A percentile compares a stretch with the other conserved stretches of the same genome.
phyloP scores from a whole-genome alignment of 2,797 vertebrate species.

The Pelodytes ibericus region DNA sequence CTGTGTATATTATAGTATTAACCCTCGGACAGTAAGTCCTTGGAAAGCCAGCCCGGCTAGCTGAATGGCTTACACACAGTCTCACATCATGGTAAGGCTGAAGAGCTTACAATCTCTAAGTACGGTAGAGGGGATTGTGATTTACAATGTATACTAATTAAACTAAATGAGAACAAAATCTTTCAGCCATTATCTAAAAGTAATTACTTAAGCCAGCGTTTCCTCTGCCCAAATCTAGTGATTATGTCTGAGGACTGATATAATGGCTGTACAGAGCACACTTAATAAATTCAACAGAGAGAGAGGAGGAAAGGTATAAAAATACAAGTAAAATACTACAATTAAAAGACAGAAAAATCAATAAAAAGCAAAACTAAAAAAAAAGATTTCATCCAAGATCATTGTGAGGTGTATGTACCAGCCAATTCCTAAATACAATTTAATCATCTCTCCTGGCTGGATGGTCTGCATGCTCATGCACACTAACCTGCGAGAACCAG shows the following conservation, averaged over 20 bases:
- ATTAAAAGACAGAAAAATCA: not conserved
- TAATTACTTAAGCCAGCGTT: not conserved
- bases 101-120: not conserved
- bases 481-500: too few relatives aligned
- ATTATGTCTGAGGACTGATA: not conserved
- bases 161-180: not conserved
- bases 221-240: not conserved
- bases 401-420: not conserved
- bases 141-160: not conserved
- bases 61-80: too few relatives aligned
- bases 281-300: too few relatives aligned
- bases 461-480: not conserved
- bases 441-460: not conserved
- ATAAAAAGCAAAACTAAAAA: not conserved
- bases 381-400: not conserved
- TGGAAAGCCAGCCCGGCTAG: too few relatives aligned
- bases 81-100: too few relatives aligned
- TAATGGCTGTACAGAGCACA: not conserved
- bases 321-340: not conserved
- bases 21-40: too few relatives aligned
- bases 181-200: not conserved
- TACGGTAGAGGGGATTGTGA: not conserved
- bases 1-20: too few relatives aligned
- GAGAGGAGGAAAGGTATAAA: too few relatives aligned
- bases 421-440: not conserved